Base-by-base conservation (phyloP, 2,113 vertebrate species). In the Mus pahari region DNA sequence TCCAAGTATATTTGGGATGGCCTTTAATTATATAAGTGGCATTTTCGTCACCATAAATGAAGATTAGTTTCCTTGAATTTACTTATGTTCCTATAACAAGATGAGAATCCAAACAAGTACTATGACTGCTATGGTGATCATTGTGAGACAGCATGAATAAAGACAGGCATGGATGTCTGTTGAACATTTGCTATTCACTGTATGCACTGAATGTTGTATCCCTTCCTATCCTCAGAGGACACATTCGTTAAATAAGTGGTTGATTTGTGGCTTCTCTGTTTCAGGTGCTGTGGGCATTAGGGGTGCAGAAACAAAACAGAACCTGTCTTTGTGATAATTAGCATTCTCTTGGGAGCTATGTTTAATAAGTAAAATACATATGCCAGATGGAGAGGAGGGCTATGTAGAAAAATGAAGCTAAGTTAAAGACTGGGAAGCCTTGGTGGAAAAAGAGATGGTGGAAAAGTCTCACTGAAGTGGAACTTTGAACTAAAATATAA, bases 241-340 rank as follows among this genome's bases (percentile, higher is more conserved):
- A 66, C 7, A 31, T 89, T 83, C 58, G 48, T 84, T 93, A 20
- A 53, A 0, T 64, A 91, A 79, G 50, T 81, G 28, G 11, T 66
- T 92, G 70, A 33, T 78, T n/a, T 55, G 3, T 91, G 33, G 42
- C 20, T 75, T 71, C 53, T 96, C 26, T 66, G 1, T 94, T 78
- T 94, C n/a, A 81, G 28, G 75, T 84, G 19, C 82, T 62, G 50
- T 84, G 39, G 39, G 28, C 93, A 33, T 55, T 90, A 50, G 87
- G 4, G 19, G 11, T 55, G 77, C 14, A 48, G 58, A 88, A 90
- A 90, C 26, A 91, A 84, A 92, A 96, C 50, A 94, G 19, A 91
- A 78, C 31, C 14, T 79, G 16, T 28, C 62, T 92, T 88, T 82
- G 45, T 95, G 60, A 50, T 89, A 94, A 91, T 64, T 93, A 94